Conservation (phyloP, 2,113 vertebrate species). For the human region DNA sequence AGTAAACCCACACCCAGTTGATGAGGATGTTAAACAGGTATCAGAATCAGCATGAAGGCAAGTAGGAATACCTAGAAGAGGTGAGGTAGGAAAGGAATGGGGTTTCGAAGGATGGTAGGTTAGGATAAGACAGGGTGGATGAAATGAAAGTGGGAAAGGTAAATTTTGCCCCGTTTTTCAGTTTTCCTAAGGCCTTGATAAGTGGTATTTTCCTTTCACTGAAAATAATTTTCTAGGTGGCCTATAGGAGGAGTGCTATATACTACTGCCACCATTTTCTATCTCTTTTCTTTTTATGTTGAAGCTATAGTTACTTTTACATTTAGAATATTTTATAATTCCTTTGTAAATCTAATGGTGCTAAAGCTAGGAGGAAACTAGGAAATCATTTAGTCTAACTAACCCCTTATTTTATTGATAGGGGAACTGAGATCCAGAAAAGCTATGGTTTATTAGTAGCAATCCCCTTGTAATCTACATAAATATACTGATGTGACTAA, state of each 20-base stretch:
- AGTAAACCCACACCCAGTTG: not conserved
- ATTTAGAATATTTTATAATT: not conserved
- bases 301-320: not conserved
- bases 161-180: not conserved
- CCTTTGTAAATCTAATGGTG: not conserved
- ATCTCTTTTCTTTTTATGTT: not conserved
- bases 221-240: not conserved
- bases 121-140: not conserved
- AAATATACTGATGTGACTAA: not conserved
- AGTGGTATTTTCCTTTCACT: not conserved
- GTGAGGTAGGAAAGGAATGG: not conserved
- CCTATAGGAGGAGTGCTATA: not conserved
- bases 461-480: not conserved
- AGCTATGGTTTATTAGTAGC: not conserved
- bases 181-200: not conserved
- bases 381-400: not conserved
- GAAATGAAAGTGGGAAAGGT: not conserved
- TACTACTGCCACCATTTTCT: not conserved
- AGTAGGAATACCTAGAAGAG: not conserved
- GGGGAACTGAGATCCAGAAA: not conserved
- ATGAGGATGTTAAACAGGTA: not conserved
- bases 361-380: constrained; percentile 34
- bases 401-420: not conserved
- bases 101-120: not conserved
- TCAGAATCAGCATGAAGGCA: not conserved